A percentile compares a stretch with the other conserved stretches of the same genome.
These are phyloP conservation scores for Gymnoscelis rufifasciata DNA, from an alignment of 2,888 invertebrate species.

Conservation along the genomic window DNA sequence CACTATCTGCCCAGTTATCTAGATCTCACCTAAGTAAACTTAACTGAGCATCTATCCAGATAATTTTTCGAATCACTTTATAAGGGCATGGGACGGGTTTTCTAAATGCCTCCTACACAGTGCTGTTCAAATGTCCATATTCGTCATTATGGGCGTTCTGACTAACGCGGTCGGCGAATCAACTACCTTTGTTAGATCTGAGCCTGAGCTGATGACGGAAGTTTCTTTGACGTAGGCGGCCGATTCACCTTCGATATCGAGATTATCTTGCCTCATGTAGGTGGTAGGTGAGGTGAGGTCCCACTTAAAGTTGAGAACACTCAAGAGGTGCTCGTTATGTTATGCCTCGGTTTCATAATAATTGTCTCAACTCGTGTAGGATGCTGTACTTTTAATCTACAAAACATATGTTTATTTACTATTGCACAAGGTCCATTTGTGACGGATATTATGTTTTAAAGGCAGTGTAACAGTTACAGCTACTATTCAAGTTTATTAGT, in stretches of 20 bases:
- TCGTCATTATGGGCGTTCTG: slow-evolving; percentile 68
- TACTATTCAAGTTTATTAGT: no score
- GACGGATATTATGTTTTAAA: background rate
- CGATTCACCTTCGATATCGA: slow-evolving; percentile 72
- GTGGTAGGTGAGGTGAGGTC: slow-evolving; percentile 54
- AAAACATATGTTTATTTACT: slow-evolving; percentile 19
- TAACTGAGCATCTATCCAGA: slow-evolving; percentile 27
- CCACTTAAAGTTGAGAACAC: slow-evolving; percentile 44
- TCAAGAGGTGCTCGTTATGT: slow-evolving; percentile 48
- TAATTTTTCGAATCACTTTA: slow-evolving; percentile 51
- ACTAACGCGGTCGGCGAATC: slow-evolving; percentile 64
- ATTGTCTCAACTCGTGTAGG: slow-evolving; percentile 45
- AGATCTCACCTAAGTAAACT: background rate
- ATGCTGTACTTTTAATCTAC: slow-evolving; percentile 34
- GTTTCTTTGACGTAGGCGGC: slow-evolving; percentile 65
- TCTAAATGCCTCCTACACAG: slow-evolving; percentile 65
- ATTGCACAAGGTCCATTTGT: background rate
- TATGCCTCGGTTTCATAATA: slow-evolving; percentile 50
- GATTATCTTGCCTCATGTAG: slow-evolving; percentile 59
- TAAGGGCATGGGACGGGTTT: slow-evolving; percentile 55
- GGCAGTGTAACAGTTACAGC: no score
- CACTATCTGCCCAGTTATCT: no score
- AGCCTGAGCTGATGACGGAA: slow-evolving; percentile 66
- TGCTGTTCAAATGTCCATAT: slow-evolving; percentile 70
- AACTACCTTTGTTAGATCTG: slow-evolving; percentile 67